phyloP scores from a whole-genome alignment of 2,797 vertebrate species.

The Pachyuromys duprasi region DNA sequence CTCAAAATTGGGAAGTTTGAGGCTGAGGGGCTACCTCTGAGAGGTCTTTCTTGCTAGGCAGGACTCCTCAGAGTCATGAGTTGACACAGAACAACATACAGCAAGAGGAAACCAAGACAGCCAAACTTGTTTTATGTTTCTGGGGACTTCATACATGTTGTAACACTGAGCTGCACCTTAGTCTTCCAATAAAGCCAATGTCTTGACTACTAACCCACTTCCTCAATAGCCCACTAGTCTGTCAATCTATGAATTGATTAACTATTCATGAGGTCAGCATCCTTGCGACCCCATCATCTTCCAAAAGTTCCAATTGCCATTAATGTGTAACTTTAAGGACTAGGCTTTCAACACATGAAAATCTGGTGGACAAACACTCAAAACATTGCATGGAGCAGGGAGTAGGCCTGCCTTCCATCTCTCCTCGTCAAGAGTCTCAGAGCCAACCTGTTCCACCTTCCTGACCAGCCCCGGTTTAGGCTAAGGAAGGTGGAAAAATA shows the following conservation, averaged over 20 bases:
- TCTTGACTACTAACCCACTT: not conserved
- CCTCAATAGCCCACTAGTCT: not conserved
- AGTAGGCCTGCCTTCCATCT: not conserved
- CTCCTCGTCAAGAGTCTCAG: not conserved
- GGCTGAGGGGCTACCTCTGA: not conserved
- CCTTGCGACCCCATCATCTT: too few relatives aligned
- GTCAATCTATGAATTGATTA: not conserved
- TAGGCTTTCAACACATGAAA: not conserved
- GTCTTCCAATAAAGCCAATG: not conserved
- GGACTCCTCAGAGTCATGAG: not conserved
- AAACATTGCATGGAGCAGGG: not conserved
- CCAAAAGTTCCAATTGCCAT: not conserved
- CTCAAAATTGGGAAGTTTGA: not conserved
- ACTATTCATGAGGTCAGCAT: not conserved
- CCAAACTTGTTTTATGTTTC: not conserved
- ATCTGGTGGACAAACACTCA: not conserved
- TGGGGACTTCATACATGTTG: not conserved
- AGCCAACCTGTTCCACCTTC: not conserved
- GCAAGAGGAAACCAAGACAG: not conserved
- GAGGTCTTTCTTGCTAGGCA: not conserved
- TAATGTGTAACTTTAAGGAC: not conserved
- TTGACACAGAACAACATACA: not conserved
- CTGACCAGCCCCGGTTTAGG: not conserved
- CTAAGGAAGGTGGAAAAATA: not conserved
- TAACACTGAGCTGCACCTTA: not conserved